These are phyloP conservation scores for Pantelozetes paolii DNA, from an alignment of 2,888 invertebrate species.

Conservation along the genomic window DNA sequence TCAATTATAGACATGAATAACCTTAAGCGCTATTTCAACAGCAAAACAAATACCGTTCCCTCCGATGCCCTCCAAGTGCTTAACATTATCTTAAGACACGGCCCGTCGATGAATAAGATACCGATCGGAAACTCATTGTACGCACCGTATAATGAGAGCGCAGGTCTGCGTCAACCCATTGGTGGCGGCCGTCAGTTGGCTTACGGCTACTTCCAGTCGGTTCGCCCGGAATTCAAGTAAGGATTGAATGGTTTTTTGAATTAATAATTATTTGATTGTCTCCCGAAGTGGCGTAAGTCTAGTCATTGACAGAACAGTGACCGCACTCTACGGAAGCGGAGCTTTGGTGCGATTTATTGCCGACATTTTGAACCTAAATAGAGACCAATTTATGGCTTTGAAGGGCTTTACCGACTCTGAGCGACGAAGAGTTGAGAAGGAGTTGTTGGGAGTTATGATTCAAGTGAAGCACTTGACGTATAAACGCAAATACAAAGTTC, in stretches of 20 bases:
- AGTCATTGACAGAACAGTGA: slow-evolving; percentile 41
- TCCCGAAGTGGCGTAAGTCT: slow-evolving; percentile 19
- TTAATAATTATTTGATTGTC: background rate
- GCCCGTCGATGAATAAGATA: slow-evolving; percentile 10
- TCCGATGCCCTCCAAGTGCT: slow-evolving; percentile 32
- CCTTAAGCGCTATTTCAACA: slow-evolving; percentile 19
- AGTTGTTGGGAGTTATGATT: slow-evolving; percentile 32
- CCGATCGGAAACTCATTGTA: slow-evolving; percentile 38
- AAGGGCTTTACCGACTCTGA: slow-evolving; percentile 12
- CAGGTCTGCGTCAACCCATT: background rate
- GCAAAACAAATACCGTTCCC: background rate
- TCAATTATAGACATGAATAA: slow-evolving; percentile 23
- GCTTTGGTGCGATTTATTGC: slow-evolving; percentile 30
- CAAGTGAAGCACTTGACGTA: slow-evolving; percentile 38
- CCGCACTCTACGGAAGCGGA: slow-evolving; percentile 39
- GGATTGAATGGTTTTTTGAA: background rate
- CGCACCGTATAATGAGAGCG: slow-evolving; percentile 2
- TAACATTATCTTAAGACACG: slow-evolving; percentile 37
- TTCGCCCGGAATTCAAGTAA: slow-evolving; percentile 29
- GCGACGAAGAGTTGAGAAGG: slow-evolving; percentile 31
- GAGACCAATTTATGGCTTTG: background rate
- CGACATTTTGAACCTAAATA: slow-evolving; percentile 18
- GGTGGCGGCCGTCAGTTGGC: slow-evolving; percentile 39
- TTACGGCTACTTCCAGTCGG: slow-evolving; percentile 43
- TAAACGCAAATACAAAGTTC: slow-evolving; percentile 36